Conservation (phyloP, 2,888 invertebrate genomes). For the Spatulosminthurus flaviceps region DNA sequence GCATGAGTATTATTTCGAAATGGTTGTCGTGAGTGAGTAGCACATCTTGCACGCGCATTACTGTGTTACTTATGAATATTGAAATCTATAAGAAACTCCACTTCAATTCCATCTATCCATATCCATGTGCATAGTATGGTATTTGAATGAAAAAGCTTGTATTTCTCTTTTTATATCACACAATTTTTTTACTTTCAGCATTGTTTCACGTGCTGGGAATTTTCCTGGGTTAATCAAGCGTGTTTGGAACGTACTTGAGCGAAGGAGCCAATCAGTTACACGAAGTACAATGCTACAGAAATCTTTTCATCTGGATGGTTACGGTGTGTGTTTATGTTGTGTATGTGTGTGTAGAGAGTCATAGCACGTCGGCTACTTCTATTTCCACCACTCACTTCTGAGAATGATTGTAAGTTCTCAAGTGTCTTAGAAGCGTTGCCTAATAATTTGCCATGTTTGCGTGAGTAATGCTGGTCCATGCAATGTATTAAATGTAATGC, state of each 20-base stretch:
- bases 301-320: not conserved
- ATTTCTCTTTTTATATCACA: not conserved
- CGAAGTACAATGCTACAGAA: not conserved
- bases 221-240: not conserved
- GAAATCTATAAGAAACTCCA: no score
- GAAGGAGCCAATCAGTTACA: not conserved
- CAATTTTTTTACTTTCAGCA: not conserved
- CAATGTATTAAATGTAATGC: not conserved
- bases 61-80: no score
- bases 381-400: not conserved
- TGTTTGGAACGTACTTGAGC: slow-evolving; percentile 5
- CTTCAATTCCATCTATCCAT: no score
- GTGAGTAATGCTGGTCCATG: not conserved
- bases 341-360: no score
- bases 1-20: no score
- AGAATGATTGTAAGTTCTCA: not conserved
- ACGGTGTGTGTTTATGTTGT: no score
- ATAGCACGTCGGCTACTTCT: not conserved
- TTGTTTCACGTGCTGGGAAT: not conserved
- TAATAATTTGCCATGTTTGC: slow-evolving; percentile 4
- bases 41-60: no score
- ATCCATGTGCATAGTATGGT: no score
- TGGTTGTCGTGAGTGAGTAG: no score
- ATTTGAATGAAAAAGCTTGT: no score
- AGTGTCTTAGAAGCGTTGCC: slow-evolving; percentile 14